Conservation (phyloP, 2,888 invertebrate genomes). For the Carpatolechia fugitivella region DNA sequence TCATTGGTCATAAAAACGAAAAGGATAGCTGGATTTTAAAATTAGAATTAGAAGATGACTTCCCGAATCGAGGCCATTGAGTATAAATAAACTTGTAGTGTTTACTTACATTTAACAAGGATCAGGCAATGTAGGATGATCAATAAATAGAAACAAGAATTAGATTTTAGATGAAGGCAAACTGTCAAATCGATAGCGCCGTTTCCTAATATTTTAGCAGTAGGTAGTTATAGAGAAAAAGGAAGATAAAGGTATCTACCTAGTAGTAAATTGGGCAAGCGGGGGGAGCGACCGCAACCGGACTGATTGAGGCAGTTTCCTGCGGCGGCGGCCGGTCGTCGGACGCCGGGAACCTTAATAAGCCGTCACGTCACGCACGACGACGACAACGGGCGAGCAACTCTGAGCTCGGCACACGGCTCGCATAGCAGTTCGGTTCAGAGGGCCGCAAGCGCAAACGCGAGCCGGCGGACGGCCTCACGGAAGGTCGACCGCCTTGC, state of each 20-base stretch:
- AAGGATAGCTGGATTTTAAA: too few relatives aligned
- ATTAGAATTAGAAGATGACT: too few relatives aligned
- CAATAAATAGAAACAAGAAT: too few relatives aligned
- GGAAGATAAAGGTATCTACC: too few relatives aligned
- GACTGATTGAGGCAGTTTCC: slow-evolving; percentile 24
- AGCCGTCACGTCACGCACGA: slow-evolving; percentile 16
- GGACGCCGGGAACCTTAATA: slow-evolving; percentile 14
- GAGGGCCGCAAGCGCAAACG: slow-evolving; percentile 20
- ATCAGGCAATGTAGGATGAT: too few relatives aligned
- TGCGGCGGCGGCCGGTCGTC: slow-evolving; percentile 17
- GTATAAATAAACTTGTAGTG: too few relatives aligned
- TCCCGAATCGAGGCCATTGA: too few relatives aligned
- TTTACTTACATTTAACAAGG: too few relatives aligned
- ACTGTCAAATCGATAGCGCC: not conserved
- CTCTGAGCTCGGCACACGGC: slow-evolving; percentile 18
- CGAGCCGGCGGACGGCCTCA: slow-evolving; percentile 66
- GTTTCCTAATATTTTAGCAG: not conserved
- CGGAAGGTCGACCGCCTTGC: slow-evolving; percentile 73
- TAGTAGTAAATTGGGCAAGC: not conserved
- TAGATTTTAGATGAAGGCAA: too few relatives aligned
- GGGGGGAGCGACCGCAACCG: slow-evolving; percentile 12
- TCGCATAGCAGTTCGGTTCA: not conserved
- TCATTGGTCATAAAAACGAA: too few relatives aligned
- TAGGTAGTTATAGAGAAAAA: not conserved
- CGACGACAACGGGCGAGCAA: slow-evolving; percentile 28